Base-by-base conservation (phyloP, 2,113 vertebrate species). In the Fregetta grallaria region DNA sequence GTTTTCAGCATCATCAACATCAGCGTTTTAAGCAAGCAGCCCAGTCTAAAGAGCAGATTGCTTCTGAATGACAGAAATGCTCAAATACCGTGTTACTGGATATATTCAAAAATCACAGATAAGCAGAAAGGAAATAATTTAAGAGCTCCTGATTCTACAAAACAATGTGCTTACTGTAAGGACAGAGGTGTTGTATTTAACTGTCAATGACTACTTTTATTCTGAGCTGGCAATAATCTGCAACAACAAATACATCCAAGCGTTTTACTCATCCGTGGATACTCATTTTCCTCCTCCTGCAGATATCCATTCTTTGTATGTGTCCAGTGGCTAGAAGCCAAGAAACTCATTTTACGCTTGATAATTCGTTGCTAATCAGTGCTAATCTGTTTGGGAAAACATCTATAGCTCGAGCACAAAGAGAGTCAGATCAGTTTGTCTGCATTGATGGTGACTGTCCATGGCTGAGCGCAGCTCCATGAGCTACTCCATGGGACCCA, bases 321-420 rank as follows among this genome's bases (percentile, higher is more conserved):
- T 53, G 53, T 83, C 89, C 91, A 89, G 56, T 95, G 94, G 76
- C 91, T 82, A 63, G 76, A 90, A 90, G 94, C 88, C 90, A 90
- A 96, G 79, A 87, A 97, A 86, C 42, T 78, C 27, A 88, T 94
- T 95, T 95, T 92, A 70, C 1, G 1, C 83, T 79, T 87, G 85
- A 91, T 87, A 93, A 96, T 92, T 97, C 10, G 0, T 90, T 53
- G 52, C 34, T 97, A 91, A 95, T 95, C 70, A 83, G 82, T 19
- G 50, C 9, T 97, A 95, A 97, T 96, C 49, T 91, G 59, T 93
- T 91, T 83, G 79, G 80, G 88, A 92, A 97, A 95, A 89, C 67
- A 86, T 66, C 52, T 75, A 81, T 71, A 77, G 71, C 77, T 85
- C 53, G 72, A 95, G 80, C 44, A 94, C 56, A 93, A 89, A 90